Evolutionary conservation across 2,888 invertebrate genomes (phyloP), one percentile per base, ranked within the genome.

Genomic region (Drosophila diplacantha): DNA sequence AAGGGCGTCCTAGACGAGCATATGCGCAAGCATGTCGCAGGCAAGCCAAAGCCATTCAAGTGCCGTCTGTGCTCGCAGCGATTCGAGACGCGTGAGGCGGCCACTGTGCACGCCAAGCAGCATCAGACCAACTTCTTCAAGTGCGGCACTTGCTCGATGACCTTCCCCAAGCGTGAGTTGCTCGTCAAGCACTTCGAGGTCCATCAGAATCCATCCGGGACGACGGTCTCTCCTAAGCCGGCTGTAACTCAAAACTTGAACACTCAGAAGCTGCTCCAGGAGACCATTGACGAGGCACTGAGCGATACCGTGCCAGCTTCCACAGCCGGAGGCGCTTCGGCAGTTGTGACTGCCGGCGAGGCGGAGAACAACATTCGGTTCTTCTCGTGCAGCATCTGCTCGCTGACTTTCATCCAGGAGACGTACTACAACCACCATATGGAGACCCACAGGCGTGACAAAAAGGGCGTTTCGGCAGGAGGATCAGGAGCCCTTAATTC

Each of bases 361-460:
- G 72, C 76, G n/a, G 78, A 86, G 29, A 87, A 87, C 31, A 86
- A 87, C 55, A 89, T 89, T 49, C 85, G 88, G 46, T 89, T 89
- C 83, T 88, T 88, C 65, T 88, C 89, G 37, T 89, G 89, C 74
- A 88, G 87, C 72, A 85, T 87, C 54, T 89, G 89, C 74, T 89
- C 89, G 47, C 69, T 89, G 65, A 89, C 89, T 3, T 89, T 89
- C 69, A 86, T 89, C 18, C 89, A 88, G 70, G 88, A 89, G 79
- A 86, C 84, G 18, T 88, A 88, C 59, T 89, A 88, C 65, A 87
- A 87, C 63, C 89, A 89, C 57, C 89, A 89, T 60, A 88, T 88
- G 88, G 89, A 89, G 66, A 87, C 87, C 26, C 89, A 89, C 71
- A 85, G 87, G 47, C 84, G 84, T 3, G 83, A 85, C 44, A 86